phyloP scores from a whole-genome alignment of 2,113 vertebrate genomes.

The Dromiciops gliroides region DNA sequence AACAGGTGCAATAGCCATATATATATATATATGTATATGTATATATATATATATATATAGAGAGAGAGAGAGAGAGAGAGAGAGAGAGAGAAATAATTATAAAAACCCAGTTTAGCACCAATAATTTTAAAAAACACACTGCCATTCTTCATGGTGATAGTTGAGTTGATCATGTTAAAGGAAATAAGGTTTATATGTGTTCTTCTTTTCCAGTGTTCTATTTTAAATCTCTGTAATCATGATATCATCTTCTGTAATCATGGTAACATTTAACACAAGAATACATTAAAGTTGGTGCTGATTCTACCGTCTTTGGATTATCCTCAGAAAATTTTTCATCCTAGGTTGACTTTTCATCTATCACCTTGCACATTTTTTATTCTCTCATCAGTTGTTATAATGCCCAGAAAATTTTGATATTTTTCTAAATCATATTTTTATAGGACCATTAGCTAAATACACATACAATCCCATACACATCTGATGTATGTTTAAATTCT shows the following conservation, averaged over 20 bases:
- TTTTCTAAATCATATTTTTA: neutral
- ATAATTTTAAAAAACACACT: too few relatives aligned
- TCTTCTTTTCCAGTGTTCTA: neutral
- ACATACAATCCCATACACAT: neutral
- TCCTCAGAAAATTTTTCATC: neutral
- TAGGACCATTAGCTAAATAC: neutral
- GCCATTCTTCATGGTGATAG: neutral
- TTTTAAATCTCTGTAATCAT: neutral
- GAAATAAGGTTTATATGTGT: neutral
- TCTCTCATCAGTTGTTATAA: neutral
- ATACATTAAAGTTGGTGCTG: neutral
- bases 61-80: too few relatives aligned
- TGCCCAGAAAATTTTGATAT: neutral
- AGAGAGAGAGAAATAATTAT: too few relatives aligned
- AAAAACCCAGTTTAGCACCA: too few relatives aligned
- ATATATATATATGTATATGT: too few relatives aligned
- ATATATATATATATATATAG: too few relatives aligned
- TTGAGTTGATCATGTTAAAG: neutral
- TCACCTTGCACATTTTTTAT: neutral
- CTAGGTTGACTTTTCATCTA: neutral
- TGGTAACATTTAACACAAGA: neutral
- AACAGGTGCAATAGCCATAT: too few relatives aligned
- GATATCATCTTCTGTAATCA: neutral
- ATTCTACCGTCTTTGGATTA: conserved; percentile 14
- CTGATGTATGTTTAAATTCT: neutral